Evolutionary conservation across 1,140 invertebrate genomes (phyloP).

Genomic region (Polypedilum pembai): DNA sequence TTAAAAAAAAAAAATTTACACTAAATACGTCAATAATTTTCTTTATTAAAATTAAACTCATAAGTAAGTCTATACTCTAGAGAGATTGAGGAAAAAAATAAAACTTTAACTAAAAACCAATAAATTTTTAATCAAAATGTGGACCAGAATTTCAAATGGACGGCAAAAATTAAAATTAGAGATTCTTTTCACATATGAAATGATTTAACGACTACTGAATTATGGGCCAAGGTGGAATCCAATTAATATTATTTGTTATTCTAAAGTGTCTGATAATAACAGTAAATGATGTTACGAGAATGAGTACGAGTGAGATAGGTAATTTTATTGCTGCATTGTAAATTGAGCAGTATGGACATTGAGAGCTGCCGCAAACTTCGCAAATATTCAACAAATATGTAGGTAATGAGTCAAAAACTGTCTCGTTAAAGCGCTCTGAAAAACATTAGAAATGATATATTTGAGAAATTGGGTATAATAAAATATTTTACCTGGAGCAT

Average conservation of each 20-base stretch:
- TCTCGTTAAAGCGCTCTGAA: constrained; percentile 90
- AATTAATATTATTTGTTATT: constrained; percentile 34
- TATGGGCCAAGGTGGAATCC: neutral
- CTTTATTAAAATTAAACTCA: too few species aligned
- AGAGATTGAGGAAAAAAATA: neutral
- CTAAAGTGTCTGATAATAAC: constrained; percentile 32
- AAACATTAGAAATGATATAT: constrained; percentile 34
- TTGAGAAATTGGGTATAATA: constrained; percentile 21
- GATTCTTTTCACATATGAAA: neutral
- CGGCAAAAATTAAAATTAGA: constrained; percentile 6
- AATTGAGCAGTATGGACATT: constrained; percentile 93
- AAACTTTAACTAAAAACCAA: neutral
- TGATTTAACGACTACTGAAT: neutral
- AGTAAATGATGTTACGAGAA: constrained; percentile 26
- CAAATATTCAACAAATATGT: constrained; percentile 90
- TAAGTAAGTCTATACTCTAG: too few species aligned
- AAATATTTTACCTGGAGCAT: constrained; percentile 72
- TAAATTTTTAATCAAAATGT: neutral
- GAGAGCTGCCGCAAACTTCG: constrained; percentile 95
- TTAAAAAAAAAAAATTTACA: too few species aligned
- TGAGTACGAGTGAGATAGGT: constrained; percentile 31
- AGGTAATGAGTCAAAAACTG: constrained; percentile 81
- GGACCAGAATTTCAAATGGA: constrained; percentile 21
- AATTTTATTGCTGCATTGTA: constrained; percentile 59
- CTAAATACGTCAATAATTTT: neutral